Percentiles rank a stretch among this genome's conserved stretches.
phyloP scores from a whole-genome alignment of 1,140 invertebrate species.

The Drosophila ironensis region DNA sequence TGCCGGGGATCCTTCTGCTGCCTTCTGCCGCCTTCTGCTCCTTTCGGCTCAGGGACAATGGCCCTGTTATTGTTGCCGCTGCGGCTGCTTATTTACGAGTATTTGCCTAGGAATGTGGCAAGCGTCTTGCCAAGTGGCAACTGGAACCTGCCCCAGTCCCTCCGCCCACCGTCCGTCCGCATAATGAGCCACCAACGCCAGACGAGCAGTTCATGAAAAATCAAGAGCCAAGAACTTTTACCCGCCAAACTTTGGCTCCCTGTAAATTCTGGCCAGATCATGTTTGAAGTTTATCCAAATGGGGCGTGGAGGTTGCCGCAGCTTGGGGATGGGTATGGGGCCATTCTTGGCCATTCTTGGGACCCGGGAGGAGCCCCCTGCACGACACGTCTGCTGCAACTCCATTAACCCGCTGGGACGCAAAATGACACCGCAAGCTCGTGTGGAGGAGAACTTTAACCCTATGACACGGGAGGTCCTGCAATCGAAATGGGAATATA shows the following conservation, averaged over 20 bases:
- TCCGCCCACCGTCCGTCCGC: constrained; percentile 9
- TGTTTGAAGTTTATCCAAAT: constrained; percentile 44
- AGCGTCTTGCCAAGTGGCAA: constrained; percentile 62
- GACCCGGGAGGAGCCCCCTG: no score
- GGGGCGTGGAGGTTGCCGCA: background rate
- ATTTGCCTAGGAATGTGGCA: constrained; percentile 71
- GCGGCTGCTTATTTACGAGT: constrained; percentile 63
- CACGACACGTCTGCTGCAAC: constrained; percentile 29
- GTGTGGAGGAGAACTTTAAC: background rate
- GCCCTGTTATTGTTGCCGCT: constrained; percentile 32
- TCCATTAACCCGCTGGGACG: constrained; percentile 44
- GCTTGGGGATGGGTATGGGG: background rate
- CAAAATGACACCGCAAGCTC: constrained; percentile 35
- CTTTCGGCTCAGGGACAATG: constrained; percentile 49
- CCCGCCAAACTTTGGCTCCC: constrained; percentile 41
- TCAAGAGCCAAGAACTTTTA: constrained; percentile 64
- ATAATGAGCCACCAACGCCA: constrained; percentile 69
- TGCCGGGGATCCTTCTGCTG: constrained; percentile 32
- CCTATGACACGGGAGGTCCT: background rate
- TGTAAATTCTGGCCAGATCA: constrained; percentile 39
- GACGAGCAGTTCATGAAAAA: constrained; percentile 70
- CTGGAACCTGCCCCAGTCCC: background rate
- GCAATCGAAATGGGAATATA: background rate
- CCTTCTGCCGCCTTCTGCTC: constrained; percentile 2
- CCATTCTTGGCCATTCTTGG: constrained; percentile 8